Percentiles rank a stretch among this genome's conserved stretches.
Evolutionary conservation across 2,797 vertebrate species (phyloP).

Genomic region (Aeoliscus strigatus): DNA sequence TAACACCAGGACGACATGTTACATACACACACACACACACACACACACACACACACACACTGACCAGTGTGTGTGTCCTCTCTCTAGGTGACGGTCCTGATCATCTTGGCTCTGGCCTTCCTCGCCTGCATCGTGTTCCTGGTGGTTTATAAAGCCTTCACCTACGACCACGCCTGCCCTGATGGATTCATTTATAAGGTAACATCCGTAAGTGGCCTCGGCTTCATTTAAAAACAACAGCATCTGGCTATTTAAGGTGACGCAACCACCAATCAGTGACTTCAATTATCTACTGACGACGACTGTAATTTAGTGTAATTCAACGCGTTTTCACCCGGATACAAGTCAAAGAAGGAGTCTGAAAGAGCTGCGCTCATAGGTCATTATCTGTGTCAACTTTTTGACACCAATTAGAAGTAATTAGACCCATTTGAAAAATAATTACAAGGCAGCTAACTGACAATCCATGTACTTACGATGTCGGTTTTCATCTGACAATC

Average conservation of each 20-base stretch:
- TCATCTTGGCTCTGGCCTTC: slow-evolving; percentile 92
- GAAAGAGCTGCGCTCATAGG: background rate
- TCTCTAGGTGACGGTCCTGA: slow-evolving; percentile 86
- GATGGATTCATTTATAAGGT: slow-evolving; percentile 93
- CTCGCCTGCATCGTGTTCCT: slow-evolving; percentile 92
- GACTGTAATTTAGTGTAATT: slow-evolving; percentile 23
- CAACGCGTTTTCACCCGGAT: slow-evolving; percentile 7
- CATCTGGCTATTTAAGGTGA: too few species aligned
- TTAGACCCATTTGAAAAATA: too few species aligned
- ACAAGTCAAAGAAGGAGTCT: slow-evolving; percentile 5
- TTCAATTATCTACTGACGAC: slow-evolving; percentile 13
- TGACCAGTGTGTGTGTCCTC: slow-evolving; percentile 3
- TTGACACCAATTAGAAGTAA: too few species aligned
- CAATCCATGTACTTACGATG: too few species aligned
- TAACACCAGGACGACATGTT: too few species aligned
- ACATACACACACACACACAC: too few species aligned
- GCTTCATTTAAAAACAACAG: too few species aligned
- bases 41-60: too few species aligned
- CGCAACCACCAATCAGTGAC: slow-evolving; percentile 15
- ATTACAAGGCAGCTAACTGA: slow-evolving; percentile 5
- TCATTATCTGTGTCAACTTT: slow-evolving; percentile 12
- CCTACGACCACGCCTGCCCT: slow-evolving; percentile 92
- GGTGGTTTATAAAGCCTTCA: slow-evolving; percentile 97
- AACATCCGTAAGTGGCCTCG: too few species aligned
- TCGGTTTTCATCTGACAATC: too few species aligned